phyloP scores from a whole-genome alignment of 2,113 vertebrate genomes.

The Procavia capensis region DNA sequence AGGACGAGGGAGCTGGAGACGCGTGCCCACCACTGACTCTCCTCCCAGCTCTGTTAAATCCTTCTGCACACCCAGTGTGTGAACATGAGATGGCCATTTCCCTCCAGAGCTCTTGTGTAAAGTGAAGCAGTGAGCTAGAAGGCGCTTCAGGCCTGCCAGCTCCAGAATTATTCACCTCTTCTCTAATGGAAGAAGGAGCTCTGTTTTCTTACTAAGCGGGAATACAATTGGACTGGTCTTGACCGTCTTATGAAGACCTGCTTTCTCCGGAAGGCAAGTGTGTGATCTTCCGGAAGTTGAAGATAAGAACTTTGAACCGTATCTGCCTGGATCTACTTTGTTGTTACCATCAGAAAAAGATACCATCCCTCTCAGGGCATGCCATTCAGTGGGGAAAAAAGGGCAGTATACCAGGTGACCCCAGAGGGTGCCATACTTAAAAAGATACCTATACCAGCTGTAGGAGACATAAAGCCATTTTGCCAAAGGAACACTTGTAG shows the following conservation, averaged over 20 bases:
- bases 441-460: background rate
- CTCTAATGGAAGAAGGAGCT: background rate
- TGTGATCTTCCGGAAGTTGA: background rate
- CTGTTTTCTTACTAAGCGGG: background rate
- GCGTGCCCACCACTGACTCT: background rate
- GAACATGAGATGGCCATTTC: background rate
- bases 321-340: background rate
- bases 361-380: background rate
- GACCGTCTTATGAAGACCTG: background rate
- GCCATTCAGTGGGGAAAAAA: background rate
- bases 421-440: background rate
- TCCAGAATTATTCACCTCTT: background rate
- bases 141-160: background rate
- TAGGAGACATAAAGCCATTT: background rate
- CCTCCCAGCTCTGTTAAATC: background rate
- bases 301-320: background rate
- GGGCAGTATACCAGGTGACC: background rate
- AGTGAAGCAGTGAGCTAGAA: background rate
- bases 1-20: conserved; percentile 24
- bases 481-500: background rate
- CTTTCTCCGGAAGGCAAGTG: background rate
- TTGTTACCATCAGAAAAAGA: background rate
- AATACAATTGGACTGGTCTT: background rate
- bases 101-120: background rate
- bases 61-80: background rate